Evolutionary conservation across 1,140 invertebrate genomes (phyloP).

Genomic region (Nasonia longicornis): DNA sequence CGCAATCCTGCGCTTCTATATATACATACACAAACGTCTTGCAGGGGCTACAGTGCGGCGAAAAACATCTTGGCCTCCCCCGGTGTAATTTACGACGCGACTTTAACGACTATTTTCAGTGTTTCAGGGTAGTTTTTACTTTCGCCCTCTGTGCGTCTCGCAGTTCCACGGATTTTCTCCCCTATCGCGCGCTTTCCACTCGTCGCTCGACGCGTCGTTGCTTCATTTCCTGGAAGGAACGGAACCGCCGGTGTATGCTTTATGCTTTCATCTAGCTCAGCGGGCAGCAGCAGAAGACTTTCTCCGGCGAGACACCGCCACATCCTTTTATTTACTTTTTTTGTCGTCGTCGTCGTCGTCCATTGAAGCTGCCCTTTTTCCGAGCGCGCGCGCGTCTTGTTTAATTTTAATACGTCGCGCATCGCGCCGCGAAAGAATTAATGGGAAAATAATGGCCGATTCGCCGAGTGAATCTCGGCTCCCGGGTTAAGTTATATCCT

Average conservation of each 20-base stretch:
- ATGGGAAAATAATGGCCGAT: slow-evolving; percentile 27
- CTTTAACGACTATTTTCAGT: slow-evolving; percentile 59
- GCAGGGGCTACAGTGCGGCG: neutral
- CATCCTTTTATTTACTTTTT: neutral
- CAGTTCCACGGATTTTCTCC: neutral
- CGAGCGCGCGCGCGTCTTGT: neutral
- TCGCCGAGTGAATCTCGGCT: slow-evolving; percentile 24
- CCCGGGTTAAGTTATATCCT: slow-evolving; percentile 24
- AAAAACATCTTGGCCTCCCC: slow-evolving; percentile 32
- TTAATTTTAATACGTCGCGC: slow-evolving; percentile 10
- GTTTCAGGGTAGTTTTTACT: slow-evolving; percentile 50
- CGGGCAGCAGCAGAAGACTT: neutral
- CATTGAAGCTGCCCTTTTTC: neutral
- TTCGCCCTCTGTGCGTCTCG: slow-evolving; percentile 5
- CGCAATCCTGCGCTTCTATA: neutral
- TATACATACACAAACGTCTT: too few species aligned
- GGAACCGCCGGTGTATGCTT: slow-evolving; percentile 22
- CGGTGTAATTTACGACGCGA: slow-evolving; percentile 59
- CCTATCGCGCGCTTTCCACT: neutral
- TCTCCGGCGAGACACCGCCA: neutral
- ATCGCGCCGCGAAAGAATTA: neutral
- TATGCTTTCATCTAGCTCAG: slow-evolving; percentile 15
- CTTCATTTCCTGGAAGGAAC: slow-evolving; percentile 39
- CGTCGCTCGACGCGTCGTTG: slow-evolving; percentile 26
- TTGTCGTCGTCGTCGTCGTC: neutral